phyloP scores from a whole-genome alignment of 2,113 vertebrate genomes.

The Prochilodus magdalenae region DNA sequence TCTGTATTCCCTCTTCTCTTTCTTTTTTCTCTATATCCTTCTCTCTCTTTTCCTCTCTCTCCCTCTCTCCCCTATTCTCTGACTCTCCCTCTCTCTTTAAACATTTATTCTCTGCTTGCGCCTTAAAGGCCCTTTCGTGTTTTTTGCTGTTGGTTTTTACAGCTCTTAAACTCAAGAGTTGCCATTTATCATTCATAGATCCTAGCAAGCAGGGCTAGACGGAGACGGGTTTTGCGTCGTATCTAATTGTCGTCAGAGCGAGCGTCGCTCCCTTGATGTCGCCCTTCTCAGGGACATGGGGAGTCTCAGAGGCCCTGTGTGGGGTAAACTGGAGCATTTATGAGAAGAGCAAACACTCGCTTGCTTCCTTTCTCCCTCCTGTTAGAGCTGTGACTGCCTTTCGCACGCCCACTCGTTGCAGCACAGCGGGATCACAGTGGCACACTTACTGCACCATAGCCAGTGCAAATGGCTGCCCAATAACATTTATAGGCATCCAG shows the following conservation, averaged over 20 bases:
- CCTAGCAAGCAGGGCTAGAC: slow-evolving; percentile 65
- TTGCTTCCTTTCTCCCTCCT: neutral
- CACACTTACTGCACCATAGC: slow-evolving; percentile 9
- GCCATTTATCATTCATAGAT: slow-evolving; percentile 79
- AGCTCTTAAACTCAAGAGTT: slow-evolving; percentile 73
- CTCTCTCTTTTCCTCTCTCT: slow-evolving; percentile 56
- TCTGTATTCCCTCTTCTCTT: slow-evolving; percentile 40
- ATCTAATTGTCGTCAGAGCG: slow-evolving; percentile 72
- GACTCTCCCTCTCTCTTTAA: slow-evolving; percentile 79
- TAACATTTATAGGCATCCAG: slow-evolving; percentile 12
- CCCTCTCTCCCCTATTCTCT: slow-evolving; percentile 40
- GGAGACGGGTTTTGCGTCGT: slow-evolving; percentile 58
- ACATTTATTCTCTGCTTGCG: slow-evolving; percentile 87
- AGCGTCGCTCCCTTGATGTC: slow-evolving; percentile 66
- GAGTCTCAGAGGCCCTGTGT: slow-evolving; percentile 55
- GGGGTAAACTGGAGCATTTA: slow-evolving; percentile 58
- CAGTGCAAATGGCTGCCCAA: neutral
- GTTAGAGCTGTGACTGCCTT: slow-evolving; percentile 15
- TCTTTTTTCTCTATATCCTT: slow-evolving; percentile 13
- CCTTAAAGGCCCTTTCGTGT: slow-evolving; percentile 73
- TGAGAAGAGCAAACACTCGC: slow-evolving; percentile 20
- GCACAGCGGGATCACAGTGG: slow-evolving; percentile 22
- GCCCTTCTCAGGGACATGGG: slow-evolving; percentile 39
- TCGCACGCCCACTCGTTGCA: slow-evolving; percentile 41
- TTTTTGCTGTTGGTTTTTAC: slow-evolving; percentile 76